Evolutionary conservation across 92 coral and sea anemone species (phyloP).

Genomic region (Galaxea fascicularis): DNA sequence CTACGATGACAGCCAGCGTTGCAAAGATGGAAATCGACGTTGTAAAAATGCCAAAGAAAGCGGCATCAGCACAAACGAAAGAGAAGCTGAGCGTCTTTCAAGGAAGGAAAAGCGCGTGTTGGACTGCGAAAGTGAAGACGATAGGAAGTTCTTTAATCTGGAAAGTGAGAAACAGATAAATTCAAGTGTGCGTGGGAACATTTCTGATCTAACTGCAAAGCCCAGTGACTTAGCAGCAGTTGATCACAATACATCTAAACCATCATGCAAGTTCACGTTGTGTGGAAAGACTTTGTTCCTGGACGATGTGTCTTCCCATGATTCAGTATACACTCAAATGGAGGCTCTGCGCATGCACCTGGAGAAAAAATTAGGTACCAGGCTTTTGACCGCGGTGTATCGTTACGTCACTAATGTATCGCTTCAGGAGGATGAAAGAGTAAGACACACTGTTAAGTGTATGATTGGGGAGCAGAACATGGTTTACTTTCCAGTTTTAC

Average conservation of each 20-base stretch:
- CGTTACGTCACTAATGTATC: constrained; percentile 62
- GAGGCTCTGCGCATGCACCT: constrained; percentile 83
- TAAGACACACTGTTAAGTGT: constrained; percentile 35
- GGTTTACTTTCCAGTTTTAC: constrained; percentile 76
- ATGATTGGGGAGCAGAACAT: constrained; percentile 75
- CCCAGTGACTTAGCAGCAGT: background rate
- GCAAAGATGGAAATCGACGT: background rate
- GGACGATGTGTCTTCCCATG: constrained; percentile 60
- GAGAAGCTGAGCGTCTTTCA: background rate
- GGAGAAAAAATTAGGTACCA: constrained; percentile 77
- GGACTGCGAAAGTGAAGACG: background rate
- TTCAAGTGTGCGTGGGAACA: background rate
- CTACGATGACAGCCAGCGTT: background rate
- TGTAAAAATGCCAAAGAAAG: background rate
- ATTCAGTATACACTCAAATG: constrained; percentile 78
- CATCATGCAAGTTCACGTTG: constrained; percentile 64
- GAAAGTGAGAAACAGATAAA: background rate
- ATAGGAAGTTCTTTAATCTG: background rate
- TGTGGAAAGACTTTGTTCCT: constrained; percentile 77
- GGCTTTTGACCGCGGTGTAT: constrained; percentile 76
- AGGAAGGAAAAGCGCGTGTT: background rate
- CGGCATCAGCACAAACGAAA: background rate
- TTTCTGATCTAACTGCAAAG: background rate
- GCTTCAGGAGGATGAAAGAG: constrained; percentile 48
- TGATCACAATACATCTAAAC: background rate